Evolutionary conservation across 2,888 invertebrate species (phyloP), one percentile per base, ranked within the genome.

Genomic region (Campaea margaritaria): DNA sequence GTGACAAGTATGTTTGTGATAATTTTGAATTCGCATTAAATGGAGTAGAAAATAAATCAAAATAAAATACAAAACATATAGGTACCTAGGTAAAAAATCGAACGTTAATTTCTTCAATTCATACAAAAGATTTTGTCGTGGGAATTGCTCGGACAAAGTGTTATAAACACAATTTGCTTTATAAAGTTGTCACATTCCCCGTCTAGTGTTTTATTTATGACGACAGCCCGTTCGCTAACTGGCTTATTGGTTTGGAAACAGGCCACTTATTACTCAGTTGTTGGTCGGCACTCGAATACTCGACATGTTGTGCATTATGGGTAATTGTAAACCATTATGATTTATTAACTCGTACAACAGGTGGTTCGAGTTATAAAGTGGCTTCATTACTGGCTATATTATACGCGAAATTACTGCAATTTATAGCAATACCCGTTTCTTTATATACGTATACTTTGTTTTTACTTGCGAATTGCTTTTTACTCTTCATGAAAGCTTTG

Each of bases 211-310:
- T 64, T 53, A 64, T 62, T 59, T 60, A 60, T 51, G 55, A 50
- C 36, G 47, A 56, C 58, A 54, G 49, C 60, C 50, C 34, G 52
- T 43, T 57, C 48, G 49, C 49, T 43, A 55, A 42, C 58, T 59
- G 42, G 59, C 57, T 65, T 65, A 68, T 63, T 65, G 63, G 59
- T 62, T 67, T 61, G 53, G 61, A 51, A 59, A 63, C 52, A 34
- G 54, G 48, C 47, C 56, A 48, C 48, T 51, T 43, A 49, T 50
- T 49, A 28, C 28, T 41, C 28, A 39, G 46, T 46, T 58, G 41
- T 38, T 52, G 43, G 45, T 58, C 34, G 16, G 39, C 58, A 38
- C 15, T 52, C 34, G 31, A 38, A 43, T 47, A 16, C 28, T 31
- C 12, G 38, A 43, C 52, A 52, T 21, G 41, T 49, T 21, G 45